These are phyloP conservation scores for Drepanosiphum platanoidis DNA, from an alignment of 2,888 invertebrate species.

Conservation along the genomic window DNA sequence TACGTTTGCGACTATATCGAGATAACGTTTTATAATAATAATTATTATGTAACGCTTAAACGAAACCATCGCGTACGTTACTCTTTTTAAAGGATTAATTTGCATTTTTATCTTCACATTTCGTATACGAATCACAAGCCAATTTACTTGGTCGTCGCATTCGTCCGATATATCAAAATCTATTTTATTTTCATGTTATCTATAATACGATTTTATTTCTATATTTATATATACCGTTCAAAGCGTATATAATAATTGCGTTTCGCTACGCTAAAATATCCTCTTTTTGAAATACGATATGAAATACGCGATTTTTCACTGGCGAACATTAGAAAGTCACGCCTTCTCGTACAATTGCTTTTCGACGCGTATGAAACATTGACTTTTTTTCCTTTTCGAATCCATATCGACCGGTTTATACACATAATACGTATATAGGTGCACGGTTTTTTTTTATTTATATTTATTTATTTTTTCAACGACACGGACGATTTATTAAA, in stretches of 20 bases:
- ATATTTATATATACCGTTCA: not conserved
- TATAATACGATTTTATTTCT: not conserved
- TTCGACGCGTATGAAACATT: not conserved
- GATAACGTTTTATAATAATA: no score
- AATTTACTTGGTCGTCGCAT: not conserved
- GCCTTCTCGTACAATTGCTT: constrained; percentile 40
- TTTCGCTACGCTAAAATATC: not conserved
- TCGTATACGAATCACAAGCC: not conserved
- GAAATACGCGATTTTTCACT: constrained; percentile 22
- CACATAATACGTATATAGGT: no score
- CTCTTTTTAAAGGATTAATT: no score
- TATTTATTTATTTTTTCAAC: not conserved
- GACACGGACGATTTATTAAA: constrained; percentile 5
- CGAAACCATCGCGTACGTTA: no score
- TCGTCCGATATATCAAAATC: not conserved
- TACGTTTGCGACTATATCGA: no score
- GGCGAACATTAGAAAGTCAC: constrained; percentile 46
- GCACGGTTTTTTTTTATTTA: no score
- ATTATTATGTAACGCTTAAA: no score
- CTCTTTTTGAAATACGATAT: not conserved
- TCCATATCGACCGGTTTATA: not conserved
- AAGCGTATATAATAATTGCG: not conserved
- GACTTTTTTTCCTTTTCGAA: not conserved
- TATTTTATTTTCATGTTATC: not conserved
- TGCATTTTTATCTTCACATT: not conserved